Evolutionary conservation across 92 coral and sea anemone genomes (phyloP), one percentile per base, ranked within the genome.

Genomic region (Siderastrea siderea): DNA sequence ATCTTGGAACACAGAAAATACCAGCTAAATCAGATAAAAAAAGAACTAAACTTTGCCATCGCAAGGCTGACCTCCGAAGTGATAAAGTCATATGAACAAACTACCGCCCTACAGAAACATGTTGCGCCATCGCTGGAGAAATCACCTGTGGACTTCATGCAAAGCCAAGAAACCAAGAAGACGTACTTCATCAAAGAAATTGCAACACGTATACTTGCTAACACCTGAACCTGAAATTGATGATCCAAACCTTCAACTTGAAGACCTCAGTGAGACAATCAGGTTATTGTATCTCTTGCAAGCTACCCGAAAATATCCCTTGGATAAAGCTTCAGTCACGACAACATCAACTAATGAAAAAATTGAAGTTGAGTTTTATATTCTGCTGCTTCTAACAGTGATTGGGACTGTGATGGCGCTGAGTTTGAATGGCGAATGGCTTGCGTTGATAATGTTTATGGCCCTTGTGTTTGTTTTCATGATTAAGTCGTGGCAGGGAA

Each of bases 181-280:
- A 75, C 95, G 10, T 81, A 75, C 43, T 88, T 80, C 75, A 90
- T 93, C 79, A 93, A 86, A 78, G 96, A 90, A 45, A 90, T 93
- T 7, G 71, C 91, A 15, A 76, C 79, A 7, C 68, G 77, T 47
- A 53, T 82, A 4, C 58, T 50, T 73, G 70, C 67, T 83, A 7
- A 71, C 55, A 17, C 60, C 61, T 52, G 64, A 69, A 11, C 17
- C 48, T 6, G 60, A 50, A 12, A 13, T 68, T 66, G 14, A 65
- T 47, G 68, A 50, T 62, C 17, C 49, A 15, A 52, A 52, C 12
- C 7, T 4, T 26, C 73, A 84, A 6, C 87, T 84, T 26, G 46
- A 48, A 6, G 64, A 74, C 64, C 73, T 84, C 16, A 76, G 63
- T 38, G 87, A 74, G 7, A 84, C 87, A 6, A 63, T 84, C 4